These are phyloP conservation scores for Sebastes schlegelii DNA, from an alignment of 2,113 vertebrate genomes.

Conservation along the genomic window DNA sequence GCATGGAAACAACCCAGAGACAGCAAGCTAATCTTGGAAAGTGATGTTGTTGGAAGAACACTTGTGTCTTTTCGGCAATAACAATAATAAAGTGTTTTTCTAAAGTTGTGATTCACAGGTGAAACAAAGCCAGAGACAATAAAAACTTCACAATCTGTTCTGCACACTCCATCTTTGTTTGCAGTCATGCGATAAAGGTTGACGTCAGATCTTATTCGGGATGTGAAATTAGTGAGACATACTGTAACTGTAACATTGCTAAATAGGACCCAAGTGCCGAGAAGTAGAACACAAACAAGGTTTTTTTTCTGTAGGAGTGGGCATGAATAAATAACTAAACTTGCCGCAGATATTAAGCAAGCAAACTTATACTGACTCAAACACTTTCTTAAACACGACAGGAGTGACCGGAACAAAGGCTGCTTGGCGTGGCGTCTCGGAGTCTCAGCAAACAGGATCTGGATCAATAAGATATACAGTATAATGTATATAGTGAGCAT, in stretches of 20 bases:
- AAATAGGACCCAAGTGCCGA: constrained; percentile 4
- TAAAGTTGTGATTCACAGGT: constrained; percentile 22
- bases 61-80: not conserved
- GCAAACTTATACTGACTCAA: not conserved
- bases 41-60: constrained; percentile 5
- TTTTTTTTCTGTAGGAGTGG: not conserved
- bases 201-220: constrained; percentile 4
- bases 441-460: not conserved
- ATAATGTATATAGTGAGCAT: not conserved
- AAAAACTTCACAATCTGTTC: constrained; percentile 24
- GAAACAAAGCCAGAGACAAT: constrained; percentile 27
- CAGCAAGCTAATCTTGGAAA: not conserved
- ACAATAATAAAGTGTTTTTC: not conserved
- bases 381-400: not conserved
- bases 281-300: not conserved
- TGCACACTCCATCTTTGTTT: constrained; percentile 28
- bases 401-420: not conserved
- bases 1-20: constrained; percentile 3
- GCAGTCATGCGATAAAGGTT: not conserved
- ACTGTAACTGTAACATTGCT: not conserved
- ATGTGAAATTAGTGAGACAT: not conserved
- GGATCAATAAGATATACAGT: not conserved
- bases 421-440: not conserved
- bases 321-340: not conserved
- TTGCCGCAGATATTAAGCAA: not conserved